Evolutionary conservation across 2,113 vertebrate species (phyloP).

Genomic region (Percina caprodes): DNA sequence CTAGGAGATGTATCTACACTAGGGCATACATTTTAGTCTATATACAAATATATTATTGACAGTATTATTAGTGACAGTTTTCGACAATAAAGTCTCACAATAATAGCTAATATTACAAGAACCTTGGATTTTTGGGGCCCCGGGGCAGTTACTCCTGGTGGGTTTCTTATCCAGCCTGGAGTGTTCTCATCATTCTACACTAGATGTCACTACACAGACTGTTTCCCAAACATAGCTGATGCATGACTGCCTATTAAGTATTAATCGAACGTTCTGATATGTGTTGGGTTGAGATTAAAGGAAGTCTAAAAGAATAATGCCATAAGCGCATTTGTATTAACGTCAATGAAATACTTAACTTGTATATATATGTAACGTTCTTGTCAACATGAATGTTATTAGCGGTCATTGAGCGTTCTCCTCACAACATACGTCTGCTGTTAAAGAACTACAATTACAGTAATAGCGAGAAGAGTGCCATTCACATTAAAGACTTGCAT

Average conservation of each 20-base stretch:
- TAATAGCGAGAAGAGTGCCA: rapidly evolving
- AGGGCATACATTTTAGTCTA: too few relatives aligned
- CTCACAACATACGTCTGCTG: background rate
- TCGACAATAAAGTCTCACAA: background rate
- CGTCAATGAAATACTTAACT: too few relatives aligned
- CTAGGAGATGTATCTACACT: too few relatives aligned
- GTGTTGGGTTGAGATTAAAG: background rate
- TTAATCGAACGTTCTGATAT: background rate
- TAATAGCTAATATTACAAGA: background rate
- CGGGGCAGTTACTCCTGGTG: too few relatives aligned
- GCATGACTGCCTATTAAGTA: conserved; percentile 1
- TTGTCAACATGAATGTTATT: background rate
- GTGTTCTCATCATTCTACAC: conserved; percentile 4
- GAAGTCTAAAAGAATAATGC: background rate
- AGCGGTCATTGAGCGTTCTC: background rate
- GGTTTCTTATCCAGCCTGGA: background rate
- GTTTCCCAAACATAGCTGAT: background rate
- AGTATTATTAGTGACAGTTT: background rate
- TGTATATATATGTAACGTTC: too few relatives aligned
- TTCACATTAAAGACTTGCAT: background rate
- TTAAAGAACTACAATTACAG: background rate
- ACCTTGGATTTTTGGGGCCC: background rate
- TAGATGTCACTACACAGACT: conserved; percentile 41
- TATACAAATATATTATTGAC: background rate
- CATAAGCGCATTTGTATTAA: background rate